Evolutionary conservation across 2,113 vertebrate species (phyloP).

Genomic region (Urocynchramus pylzowi): DNA sequence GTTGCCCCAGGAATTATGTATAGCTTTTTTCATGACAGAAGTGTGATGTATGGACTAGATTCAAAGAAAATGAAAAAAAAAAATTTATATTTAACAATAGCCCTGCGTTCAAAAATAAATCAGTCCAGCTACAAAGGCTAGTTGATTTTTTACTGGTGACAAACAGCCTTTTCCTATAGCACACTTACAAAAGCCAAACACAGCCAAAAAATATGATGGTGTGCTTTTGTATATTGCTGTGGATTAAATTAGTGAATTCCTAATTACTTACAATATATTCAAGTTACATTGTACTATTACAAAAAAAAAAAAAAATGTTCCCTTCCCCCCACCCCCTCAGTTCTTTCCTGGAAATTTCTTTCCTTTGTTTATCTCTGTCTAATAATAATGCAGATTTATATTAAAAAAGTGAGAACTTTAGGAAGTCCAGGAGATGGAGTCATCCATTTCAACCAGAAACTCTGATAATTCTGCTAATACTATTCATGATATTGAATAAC

Average conservation of each 20-base stretch:
- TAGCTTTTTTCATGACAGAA: background rate
- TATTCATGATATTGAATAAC: slow-evolving; percentile 44
- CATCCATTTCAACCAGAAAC: slow-evolving; percentile 8
- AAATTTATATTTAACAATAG: slow-evolving; percentile 8
- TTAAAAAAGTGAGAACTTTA: background rate
- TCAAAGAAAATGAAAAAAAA: background rate
- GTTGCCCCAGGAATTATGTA: slow-evolving; percentile 41
- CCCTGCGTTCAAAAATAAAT: slow-evolving; percentile 36
- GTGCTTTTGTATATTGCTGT: background rate
- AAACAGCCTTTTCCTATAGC: background rate
- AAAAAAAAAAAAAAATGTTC: background rate
- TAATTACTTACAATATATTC: background rate
- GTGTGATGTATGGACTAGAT: background rate
- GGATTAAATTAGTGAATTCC: background rate
- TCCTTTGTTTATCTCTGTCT: background rate
- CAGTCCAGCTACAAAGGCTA: background rate
- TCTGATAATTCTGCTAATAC: slow-evolving; percentile 9
- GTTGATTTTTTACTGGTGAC: background rate
- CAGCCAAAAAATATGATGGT: background rate
- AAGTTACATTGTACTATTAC: background rate
- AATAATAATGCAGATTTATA: background rate
- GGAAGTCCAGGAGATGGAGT: background rate
- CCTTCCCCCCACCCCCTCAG: too few species aligned
- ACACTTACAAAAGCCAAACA: background rate
- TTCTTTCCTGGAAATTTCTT: background rate